Conservation (phyloP, 2,888 invertebrate species). For the Tineola bisselliella region DNA sequence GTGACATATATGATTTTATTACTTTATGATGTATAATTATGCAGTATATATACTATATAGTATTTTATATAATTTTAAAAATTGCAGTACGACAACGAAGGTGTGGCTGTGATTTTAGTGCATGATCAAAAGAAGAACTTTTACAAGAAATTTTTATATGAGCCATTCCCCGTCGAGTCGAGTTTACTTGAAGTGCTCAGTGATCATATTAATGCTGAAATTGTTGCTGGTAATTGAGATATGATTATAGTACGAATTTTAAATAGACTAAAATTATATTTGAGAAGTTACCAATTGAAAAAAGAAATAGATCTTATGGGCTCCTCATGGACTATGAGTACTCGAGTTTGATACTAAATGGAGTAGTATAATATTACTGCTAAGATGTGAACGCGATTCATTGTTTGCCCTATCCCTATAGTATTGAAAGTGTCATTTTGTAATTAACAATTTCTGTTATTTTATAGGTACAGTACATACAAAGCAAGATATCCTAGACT, state of each 20-base stretch:
- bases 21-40: no score
- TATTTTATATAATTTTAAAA: constrained; percentile 8
- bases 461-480: constrained; percentile 84
- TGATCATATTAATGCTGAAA: constrained; percentile 97
- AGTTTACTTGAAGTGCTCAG: constrained; percentile 89
- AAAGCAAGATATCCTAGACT: constrained; percentile 93
- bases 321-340: no score
- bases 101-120: constrained; percentile 86
- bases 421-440: no score
- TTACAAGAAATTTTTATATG: constrained; percentile 98
- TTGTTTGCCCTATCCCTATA: neutral
- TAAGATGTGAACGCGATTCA: neutral
- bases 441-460: neutral
- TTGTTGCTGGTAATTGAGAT: constrained; percentile 83
- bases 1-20: constrained; percentile 23
- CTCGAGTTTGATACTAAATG: no score
- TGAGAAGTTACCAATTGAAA: no score
- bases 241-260: no score
- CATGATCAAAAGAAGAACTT: constrained; percentile 98
- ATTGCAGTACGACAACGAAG: constrained; percentile 90
- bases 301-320: no score
- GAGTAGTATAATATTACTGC: no score
- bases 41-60: neutral
- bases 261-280: no score
- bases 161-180: constrained; percentile 99